Evolutionary conservation across 2,888 invertebrate species (phyloP), one percentile per base, ranked within the genome.

Genomic region (Vannuccia rotundouncinata): DNA sequence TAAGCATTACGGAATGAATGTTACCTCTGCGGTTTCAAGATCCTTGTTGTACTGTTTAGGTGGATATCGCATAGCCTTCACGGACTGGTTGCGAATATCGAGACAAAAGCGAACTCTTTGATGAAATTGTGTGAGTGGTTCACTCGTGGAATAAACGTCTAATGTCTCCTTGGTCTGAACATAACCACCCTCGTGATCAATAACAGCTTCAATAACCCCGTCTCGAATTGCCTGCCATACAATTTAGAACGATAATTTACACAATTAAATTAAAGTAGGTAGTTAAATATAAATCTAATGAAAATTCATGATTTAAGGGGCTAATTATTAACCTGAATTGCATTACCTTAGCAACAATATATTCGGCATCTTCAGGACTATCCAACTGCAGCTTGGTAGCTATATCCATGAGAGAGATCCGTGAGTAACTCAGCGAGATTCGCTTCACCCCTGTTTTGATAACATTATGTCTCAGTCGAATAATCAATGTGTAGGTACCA

Each of bases 1-100:
- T n/a, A n/a, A n/a, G n/a, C n/a, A n/a, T n/a, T n/a, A n/a, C n/a
- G n/a, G n/a, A n/a, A n/a, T n/a, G n/a, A n/a, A n/a, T n/a, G 83
- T 82, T 83, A 86, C 89, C 86, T 96, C 96, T 22, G 96, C 96
- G 84, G 95, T 95, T 88, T 99, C 99, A 82, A 98, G 90, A 88
- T 98, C 97, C 86, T 96, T 95, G 27, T 97, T 97, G 89, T 98
- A 98, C 0, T 97, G 95, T 87, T 98, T 98, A 0, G 97, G 97
- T 27, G 99, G 99, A 90, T 97, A 99, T 83, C 99, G 92, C 95
- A 99, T 82, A 80, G 89, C 89, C 86, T 99, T 82, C 29, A 99
- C 97, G 89, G 97, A 97, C 89, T 97, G 96, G 89, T 99, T 98
- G 87, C 99, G 97, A 83, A 99, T 91, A 88, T 98, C 95, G 83